phyloP scores from a whole-genome alignment of 2,797 vertebrate species.

The Odontamblyopus rebecca region DNA sequence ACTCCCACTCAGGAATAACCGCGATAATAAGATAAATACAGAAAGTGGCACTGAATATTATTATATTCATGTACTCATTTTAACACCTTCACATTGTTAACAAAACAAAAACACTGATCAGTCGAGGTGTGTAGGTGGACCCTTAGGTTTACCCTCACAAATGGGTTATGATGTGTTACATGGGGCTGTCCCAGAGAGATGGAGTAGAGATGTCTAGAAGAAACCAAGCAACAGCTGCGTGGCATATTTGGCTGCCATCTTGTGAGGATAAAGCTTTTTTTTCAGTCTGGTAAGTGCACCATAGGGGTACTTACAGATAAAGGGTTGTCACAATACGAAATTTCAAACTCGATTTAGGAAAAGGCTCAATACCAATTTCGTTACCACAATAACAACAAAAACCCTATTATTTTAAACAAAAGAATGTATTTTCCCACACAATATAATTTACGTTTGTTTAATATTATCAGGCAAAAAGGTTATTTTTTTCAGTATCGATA shows the following conservation, averaged over 20 bases:
- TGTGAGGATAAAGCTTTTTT: neutral
- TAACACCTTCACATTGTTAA: constrained; percentile 30
- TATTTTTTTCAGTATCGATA: no score
- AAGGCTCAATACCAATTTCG: no score
- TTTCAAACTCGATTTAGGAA: no score
- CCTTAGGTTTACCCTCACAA: constrained; percentile 18
- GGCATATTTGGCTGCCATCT: neutral
- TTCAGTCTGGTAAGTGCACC: neutral
- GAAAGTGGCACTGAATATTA: constrained; percentile 20
- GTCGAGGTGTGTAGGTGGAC: constrained; percentile 34
- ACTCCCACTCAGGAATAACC: constrained; percentile 35
- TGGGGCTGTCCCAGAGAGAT: neutral
- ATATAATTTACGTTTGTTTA: no score
- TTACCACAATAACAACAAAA: no score
- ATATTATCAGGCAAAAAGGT: no score
- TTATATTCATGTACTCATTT: constrained; percentile 12
- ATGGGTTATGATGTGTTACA: constrained; percentile 14
- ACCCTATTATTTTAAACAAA: no score
- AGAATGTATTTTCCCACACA: no score
- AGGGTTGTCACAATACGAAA: no score
- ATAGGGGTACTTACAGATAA: no score
- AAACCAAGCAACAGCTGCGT: neutral
- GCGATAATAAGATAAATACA: constrained; percentile 37
- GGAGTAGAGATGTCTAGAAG: neutral
- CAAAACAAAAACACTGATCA: constrained; percentile 27